A percentile compares a stretch with the other conserved stretches of the same genome.
Conservation (phyloP, 2,888 invertebrate genomes). For the Lasioglossum marginatum region DNA sequence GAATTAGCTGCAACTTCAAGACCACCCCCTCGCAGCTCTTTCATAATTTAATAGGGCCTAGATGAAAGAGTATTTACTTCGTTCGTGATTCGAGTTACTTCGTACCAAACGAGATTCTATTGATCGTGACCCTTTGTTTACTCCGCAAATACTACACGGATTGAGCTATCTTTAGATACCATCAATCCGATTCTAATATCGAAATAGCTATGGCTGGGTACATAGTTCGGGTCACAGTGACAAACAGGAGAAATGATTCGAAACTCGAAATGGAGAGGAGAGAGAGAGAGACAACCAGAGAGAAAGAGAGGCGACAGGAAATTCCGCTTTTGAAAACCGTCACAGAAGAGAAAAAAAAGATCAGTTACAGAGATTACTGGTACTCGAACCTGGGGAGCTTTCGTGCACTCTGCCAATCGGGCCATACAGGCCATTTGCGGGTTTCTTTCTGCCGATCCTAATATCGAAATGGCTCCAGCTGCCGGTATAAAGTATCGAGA, state of each 20-base stretch:
- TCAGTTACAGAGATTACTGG: slow-evolving; percentile 3
- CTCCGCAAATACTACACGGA: slow-evolving; percentile 10
- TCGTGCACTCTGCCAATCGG: slow-evolving; percentile 19
- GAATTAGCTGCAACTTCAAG: neutral
- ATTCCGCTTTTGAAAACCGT: slow-evolving; percentile 22
- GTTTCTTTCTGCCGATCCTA: slow-evolving; percentile 33
- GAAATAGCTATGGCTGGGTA: slow-evolving; percentile 32
- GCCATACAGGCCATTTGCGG: slow-evolving; percentile 37
- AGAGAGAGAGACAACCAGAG: fast-evolving
- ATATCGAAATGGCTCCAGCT: slow-evolving; percentile 43
- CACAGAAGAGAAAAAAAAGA: slow-evolving; percentile 10
- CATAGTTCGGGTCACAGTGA: neutral
- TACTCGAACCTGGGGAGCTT: neutral
- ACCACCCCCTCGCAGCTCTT: neutral
- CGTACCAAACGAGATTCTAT: neutral
- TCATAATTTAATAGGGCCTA: slow-evolving; percentile 6
- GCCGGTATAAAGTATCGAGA: slow-evolving; percentile 19
- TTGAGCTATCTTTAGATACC: neutral
- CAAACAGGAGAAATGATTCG: slow-evolving; percentile 17
- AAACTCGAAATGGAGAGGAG: slow-evolving; percentile 19
- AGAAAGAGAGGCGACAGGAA: neutral
- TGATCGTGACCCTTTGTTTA: slow-evolving; percentile 1
- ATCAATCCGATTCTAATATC: slow-evolving; percentile 39
- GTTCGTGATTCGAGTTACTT: neutral
- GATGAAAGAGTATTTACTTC: neutral